Percentiles rank a stretch among this genome's conserved stretches.
These are phyloP conservation scores for Helogale parvula DNA, from an alignment of 2,113 vertebrate species.

Conservation along the genomic window DNA sequence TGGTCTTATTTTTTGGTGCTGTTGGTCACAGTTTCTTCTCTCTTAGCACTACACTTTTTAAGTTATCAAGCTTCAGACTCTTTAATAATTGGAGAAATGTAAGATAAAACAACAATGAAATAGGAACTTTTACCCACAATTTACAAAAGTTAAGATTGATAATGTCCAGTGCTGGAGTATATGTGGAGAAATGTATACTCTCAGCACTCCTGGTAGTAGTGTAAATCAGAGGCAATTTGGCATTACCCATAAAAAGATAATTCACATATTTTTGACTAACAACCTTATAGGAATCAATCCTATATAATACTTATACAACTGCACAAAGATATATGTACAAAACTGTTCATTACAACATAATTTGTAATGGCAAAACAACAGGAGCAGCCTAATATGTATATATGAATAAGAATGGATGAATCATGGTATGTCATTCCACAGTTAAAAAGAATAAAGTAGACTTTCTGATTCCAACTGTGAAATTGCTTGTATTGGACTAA, in stretches of 20 bases:
- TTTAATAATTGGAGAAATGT: neutral
- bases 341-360: neutral
- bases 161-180: neutral
- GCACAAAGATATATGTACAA: neutral
- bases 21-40: neutral
- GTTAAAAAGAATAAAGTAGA: constrained; percentile 19
- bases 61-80: neutral
- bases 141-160: neutral
- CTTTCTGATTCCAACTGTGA: neutral
- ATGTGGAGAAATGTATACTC: neutral
- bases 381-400: neutral
- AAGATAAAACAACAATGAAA: neutral
- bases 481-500: neutral
- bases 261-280: neutral
- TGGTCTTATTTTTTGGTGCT: neutral
- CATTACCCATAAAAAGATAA: neutral
- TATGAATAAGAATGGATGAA: neutral
- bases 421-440: neutral
- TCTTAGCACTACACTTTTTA: neutral
- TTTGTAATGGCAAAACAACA: neutral
- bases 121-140: neutral
- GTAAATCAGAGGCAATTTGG: neutral
- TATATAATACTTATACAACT: neutral
- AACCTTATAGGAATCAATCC: neutral
- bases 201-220: neutral